These are phyloP conservation scores for Sesia bembeciformis DNA, from an alignment of 2,888 invertebrate genomes.

Conservation along the genomic window DNA sequence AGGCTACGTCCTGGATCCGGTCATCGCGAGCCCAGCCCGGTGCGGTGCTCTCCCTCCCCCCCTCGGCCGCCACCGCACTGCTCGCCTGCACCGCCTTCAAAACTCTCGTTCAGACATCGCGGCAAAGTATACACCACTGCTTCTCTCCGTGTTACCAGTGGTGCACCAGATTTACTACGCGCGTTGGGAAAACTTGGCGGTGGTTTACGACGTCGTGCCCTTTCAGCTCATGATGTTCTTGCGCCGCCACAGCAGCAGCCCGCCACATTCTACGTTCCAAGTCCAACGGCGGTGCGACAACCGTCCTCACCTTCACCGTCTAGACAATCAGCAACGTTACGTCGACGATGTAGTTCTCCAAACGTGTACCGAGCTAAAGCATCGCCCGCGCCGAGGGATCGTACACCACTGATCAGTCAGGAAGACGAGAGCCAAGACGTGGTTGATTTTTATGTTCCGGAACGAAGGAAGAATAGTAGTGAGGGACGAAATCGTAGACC, in stretches of 20 bases:
- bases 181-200: constrained; percentile 82
- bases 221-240: constrained; percentile 81
- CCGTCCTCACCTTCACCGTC: constrained; percentile 57
- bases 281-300: constrained; percentile 65
- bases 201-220: constrained; percentile 78
- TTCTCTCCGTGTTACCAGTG: constrained; percentile 64
- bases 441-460: constrained; percentile 50
- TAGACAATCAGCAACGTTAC: constrained; percentile 45
- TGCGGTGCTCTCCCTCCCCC: constrained; percentile 74
- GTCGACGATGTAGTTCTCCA: constrained; percentile 62
- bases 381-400: constrained; percentile 36
- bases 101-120: constrained; percentile 63
- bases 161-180: constrained; percentile 78
- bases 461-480: constrained; percentile 41
- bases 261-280: constrained; percentile 83
- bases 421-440: constrained; percentile 60
- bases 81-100: constrained; percentile 61
- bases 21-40: constrained; percentile 68
- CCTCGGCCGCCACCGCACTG: constrained; percentile 64
- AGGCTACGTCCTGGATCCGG: constrained; percentile 78
- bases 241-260: constrained; percentile 70
- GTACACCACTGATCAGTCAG: constrained; percentile 42
- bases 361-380: constrained; percentile 55
- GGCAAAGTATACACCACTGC: constrained; percentile 70
- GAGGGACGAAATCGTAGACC: constrained; percentile 51